These are phyloP conservation scores for Lophochroa leadbeateri DNA, from an alignment of 2,113 vertebrate species.

Conservation along the genomic window DNA sequence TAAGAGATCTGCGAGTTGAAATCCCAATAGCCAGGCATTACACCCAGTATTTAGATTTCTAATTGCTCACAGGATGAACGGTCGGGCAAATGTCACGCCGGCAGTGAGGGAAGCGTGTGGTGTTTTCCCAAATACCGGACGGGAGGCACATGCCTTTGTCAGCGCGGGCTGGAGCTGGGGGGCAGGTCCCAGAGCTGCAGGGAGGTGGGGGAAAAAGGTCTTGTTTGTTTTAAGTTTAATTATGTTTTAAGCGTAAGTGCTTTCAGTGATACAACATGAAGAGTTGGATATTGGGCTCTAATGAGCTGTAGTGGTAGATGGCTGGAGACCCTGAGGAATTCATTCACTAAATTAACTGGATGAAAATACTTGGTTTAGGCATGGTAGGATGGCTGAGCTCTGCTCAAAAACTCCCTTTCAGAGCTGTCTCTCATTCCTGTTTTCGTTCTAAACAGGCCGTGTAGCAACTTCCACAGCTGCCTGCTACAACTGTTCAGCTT, in stretches of 20 bases:
- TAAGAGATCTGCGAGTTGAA: constrained; percentile 92
- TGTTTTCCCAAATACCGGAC: constrained; percentile 51
- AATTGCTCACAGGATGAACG: constrained; percentile 89
- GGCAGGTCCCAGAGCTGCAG: background rate
- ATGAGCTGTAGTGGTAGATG: constrained; percentile 88
- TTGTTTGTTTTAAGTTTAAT: constrained; percentile 97
- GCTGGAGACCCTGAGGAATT: constrained; percentile 84
- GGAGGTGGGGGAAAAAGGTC: constrained; percentile 51
- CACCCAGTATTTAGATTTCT: constrained; percentile 96
- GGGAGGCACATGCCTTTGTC: constrained; percentile 63
- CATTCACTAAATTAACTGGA: constrained; percentile 82
- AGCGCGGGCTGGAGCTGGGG: background rate
- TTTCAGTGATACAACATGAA: constrained; percentile 77
- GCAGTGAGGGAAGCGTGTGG: constrained; percentile 30
- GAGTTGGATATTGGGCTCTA: constrained; percentile 81
- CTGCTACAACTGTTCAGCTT: constrained; percentile 81
- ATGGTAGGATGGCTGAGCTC: constrained; percentile 79
- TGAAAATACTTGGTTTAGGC: constrained; percentile 84
- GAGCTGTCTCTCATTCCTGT: constrained; percentile 77
- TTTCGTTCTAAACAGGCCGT: constrained; percentile 71
- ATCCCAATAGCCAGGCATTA: constrained; percentile 89
- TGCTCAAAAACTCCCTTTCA: constrained; percentile 71
- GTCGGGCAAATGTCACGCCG: constrained; percentile 70
- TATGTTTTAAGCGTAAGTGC: constrained; percentile 84
- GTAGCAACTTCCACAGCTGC: constrained; percentile 76